Evolutionary conservation across 2,797 vertebrate genomes (phyloP).

Genomic region (Clarias fuscus): DNA sequence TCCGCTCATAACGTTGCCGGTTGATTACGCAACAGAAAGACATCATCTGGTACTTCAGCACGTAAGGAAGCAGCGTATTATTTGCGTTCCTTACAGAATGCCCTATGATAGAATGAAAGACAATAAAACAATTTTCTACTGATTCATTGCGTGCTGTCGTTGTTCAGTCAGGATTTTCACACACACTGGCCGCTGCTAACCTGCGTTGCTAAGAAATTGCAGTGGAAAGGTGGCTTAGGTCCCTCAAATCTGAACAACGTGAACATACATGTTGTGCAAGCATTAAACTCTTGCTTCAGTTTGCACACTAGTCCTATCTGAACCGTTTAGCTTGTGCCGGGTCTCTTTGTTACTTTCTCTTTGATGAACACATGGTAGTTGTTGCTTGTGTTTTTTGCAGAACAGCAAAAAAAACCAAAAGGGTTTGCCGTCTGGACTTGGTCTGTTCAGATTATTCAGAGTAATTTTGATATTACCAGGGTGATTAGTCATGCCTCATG

Average conservation of each 20-base stretch:
- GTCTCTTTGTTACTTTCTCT: slow-evolving; percentile 49
- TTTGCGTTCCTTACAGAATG: neutral
- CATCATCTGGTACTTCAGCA: neutral
- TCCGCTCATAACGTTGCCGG: no score
- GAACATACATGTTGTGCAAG: neutral
- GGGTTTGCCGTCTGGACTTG: slow-evolving; percentile 63
- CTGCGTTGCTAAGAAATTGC: neutral
- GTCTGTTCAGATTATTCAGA: slow-evolving; percentile 56
- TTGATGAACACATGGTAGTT: slow-evolving; percentile 67
- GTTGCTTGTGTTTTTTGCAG: slow-evolving; percentile 59
- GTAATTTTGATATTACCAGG: slow-evolving; percentile 58
- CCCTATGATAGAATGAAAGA: neutral
- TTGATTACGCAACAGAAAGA: no score
- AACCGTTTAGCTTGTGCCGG: slow-evolving; percentile 30
- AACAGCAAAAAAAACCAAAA: slow-evolving; percentile 47
- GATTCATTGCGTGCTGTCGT: neutral
- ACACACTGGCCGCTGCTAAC: neutral
- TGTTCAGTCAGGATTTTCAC: neutral
- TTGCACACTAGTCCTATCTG: slow-evolving; percentile 19
- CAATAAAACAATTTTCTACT: neutral
- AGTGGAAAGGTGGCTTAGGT: neutral
- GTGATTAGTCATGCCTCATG: slow-evolving; percentile 60
- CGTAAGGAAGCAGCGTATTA: neutral
- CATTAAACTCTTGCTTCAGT: neutral
- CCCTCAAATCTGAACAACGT: neutral